Evolutionary conservation across 1,140 invertebrate species (phyloP).

Genomic region (Drosophila athabasca): DNA sequence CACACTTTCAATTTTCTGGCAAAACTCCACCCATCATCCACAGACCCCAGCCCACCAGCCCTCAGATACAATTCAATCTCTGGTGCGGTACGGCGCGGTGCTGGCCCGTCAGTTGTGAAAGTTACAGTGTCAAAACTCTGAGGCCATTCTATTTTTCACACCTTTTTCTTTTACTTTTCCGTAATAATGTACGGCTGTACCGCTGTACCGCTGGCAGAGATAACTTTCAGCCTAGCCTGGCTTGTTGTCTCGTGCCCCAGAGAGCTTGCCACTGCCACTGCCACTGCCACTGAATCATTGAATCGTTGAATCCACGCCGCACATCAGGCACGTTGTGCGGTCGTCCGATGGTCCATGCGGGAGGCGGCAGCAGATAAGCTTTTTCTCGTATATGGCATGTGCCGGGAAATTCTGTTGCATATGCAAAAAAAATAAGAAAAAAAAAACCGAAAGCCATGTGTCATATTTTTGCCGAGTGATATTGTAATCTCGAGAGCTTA

Average conservation of each 20-base stretch:
- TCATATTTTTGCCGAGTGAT: conserved; percentile 14
- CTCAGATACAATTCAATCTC: conserved; percentile 10
- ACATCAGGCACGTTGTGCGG: conserved; percentile 36
- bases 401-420: conserved; percentile 41
- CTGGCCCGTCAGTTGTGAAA: conserved; percentile 46
- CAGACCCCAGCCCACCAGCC: background rate
- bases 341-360: background rate
- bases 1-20: conserved; percentile 35
- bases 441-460: conserved; percentile 22
- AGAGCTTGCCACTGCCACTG: background rate
- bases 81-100: background rate
- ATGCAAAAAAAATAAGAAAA: conserved; percentile 11
- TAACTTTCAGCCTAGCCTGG: conserved; percentile 9
- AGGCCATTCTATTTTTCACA: conserved; percentile 57
- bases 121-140: conserved; percentile 45
- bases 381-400: conserved; percentile 29
- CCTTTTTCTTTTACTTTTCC: conserved; percentile 66
- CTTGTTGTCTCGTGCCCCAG: conserved; percentile 27
- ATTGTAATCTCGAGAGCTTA: conserved; percentile 19
- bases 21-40: conserved; percentile 7
- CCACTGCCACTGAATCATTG: conserved; percentile 46
- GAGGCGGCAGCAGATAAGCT: conserved; percentile 36
- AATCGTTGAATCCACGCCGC: background rate
- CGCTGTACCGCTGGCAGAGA: background rate
- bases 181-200: background rate